Evolutionary conservation across 2,797 vertebrate species (phyloP), one percentile per base, ranked within the genome.

Genomic region (Gymnothorax reevesii): DNA sequence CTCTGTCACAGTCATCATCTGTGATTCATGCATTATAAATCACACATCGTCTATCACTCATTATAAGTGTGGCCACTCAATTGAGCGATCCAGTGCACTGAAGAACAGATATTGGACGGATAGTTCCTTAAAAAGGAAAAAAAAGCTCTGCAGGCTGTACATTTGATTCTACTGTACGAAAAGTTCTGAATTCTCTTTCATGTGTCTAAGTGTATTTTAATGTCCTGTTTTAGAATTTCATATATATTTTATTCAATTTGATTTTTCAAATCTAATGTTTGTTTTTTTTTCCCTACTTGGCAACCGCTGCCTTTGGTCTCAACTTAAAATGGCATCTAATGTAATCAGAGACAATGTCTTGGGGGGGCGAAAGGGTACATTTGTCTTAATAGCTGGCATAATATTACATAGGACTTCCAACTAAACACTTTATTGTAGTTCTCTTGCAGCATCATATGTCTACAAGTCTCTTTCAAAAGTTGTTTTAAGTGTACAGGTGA

Each of bases 1-100:
- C 77, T n/a, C 77, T 80, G 77, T 80, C 52, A 20, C 77, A 80
- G 77, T 54, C 77, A 79, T 79, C 75, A 80, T 80, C 77, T 80
- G 77, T 80, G 77, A 80, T 55, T 80, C 77, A 80, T 80, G 22
- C 77, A 80, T 80, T 80, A 80, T 80, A 80, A 80, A 80, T 80
- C 77, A 80, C 77, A 55, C 77, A 80, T 80, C n/a, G 77, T 80
- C 77, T 80, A 80, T 80, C 77, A 80, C 77, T 80, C 77, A 55
- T 80, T 80, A 8, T 80, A 80, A 54, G 77, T 80, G 77, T 80
- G 77, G 77, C 77, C 77, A 80, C 20, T 80, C 55, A 80, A 54
- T 80, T 80, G 77, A 80, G 77, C 55, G 25, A 80, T n/a, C 55
- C 49, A 80, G 77, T 55, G 52, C 77, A 80, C 49, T 54, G 77